Base-by-base conservation (phyloP, 2,888 invertebrate genomes). In the Dryadula phaetusa region DNA sequence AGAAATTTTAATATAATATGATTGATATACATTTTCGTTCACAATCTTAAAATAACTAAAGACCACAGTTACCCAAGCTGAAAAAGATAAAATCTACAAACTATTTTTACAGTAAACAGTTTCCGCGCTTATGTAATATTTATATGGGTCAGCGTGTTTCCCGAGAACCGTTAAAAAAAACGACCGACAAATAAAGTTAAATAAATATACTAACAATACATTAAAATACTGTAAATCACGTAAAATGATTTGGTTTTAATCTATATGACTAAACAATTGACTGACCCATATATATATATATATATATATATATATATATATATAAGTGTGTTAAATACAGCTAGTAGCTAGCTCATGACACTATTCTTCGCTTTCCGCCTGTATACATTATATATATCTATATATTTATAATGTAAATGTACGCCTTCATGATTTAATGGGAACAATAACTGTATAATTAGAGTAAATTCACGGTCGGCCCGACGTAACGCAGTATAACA, bases 91-190 rank as follows among this genome's bases (percentile, higher is more conserved):
- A 66, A 52, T 44, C 56, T 18, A 34, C 22, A 6, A 49, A 58
- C 52, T 47, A 16, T 68, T 52, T 65, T 68, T 60, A 56, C 37
- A 20, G 56, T 53, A 62, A 28, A 60, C 54, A 52, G 47, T 63
- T 66, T 54, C 53, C 34, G 37, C n/a, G 54, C 28, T 70, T 70
- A 66, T 66, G 69, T 69, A 63, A 69, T 32, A 60, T 66, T 47
- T 60, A 70, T 69, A 47, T 66, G 54, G 69, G 69, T 61, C 69
- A 64, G 16, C 49, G 66, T 66, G 40, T 69, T 68, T 44, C 62
- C 34, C 44, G 44, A 67, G 44, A 34, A 62, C 66, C 58, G 12
- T 12, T 37, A 37, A 10, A 37, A 37, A 1, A 20, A 44, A 53
- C 66, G 54, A 42, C 64, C 46, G 28, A 40, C 47, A 53, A 58